Percentiles rank a stretch among this genome's conserved stretches.
Conservation (phyloP, 2,797 vertebrate genomes). For the Sphenodon punctatus region DNA sequence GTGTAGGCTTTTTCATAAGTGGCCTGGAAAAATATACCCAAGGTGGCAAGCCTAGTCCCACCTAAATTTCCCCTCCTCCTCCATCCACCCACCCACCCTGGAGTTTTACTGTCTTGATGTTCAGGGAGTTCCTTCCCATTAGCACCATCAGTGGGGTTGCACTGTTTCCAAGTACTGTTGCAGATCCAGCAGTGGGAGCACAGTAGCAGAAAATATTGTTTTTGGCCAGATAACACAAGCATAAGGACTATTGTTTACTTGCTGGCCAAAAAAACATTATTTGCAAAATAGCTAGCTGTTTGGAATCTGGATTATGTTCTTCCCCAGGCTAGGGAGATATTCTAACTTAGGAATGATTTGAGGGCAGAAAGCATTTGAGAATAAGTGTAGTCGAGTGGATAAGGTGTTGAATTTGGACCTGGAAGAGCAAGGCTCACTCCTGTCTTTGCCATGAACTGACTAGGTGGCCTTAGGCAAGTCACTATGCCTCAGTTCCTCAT, state of each 20-base stretch:
- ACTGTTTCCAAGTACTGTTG: slow-evolving; percentile 16
- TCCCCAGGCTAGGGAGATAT: not conserved
- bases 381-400: too few relatives aligned
- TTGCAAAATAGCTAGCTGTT: not conserved
- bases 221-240: slow-evolving; percentile 37
- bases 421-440: too few relatives aligned
- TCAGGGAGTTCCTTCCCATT: too few relatives aligned
- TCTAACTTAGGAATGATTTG: slow-evolving; percentile 4
- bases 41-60: too few relatives aligned
- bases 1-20: too few relatives aligned
- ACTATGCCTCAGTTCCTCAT: too few relatives aligned
- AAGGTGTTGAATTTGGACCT: too few relatives aligned
- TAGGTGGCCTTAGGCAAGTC: too few relatives aligned
- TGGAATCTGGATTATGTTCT: slow-evolving; percentile 9
- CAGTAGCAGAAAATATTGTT: slow-evolving; percentile 15
- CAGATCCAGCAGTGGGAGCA: slow-evolving; percentile 33
- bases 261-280: not conserved
- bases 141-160: not conserved
- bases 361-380: too few relatives aligned
- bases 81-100: not conserved
- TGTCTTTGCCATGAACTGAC: too few relatives aligned
- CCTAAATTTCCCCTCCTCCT: not conserved
- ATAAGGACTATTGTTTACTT: slow-evolving; percentile 51
- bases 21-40: too few relatives aligned
- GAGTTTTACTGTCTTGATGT: too few relatives aligned